A percentile compares a stretch with the other conserved stretches of the same genome.
Evolutionary conservation across 2,113 vertebrate genomes (phyloP).

Genomic region (Corythoichthys haematopterus): DNA sequence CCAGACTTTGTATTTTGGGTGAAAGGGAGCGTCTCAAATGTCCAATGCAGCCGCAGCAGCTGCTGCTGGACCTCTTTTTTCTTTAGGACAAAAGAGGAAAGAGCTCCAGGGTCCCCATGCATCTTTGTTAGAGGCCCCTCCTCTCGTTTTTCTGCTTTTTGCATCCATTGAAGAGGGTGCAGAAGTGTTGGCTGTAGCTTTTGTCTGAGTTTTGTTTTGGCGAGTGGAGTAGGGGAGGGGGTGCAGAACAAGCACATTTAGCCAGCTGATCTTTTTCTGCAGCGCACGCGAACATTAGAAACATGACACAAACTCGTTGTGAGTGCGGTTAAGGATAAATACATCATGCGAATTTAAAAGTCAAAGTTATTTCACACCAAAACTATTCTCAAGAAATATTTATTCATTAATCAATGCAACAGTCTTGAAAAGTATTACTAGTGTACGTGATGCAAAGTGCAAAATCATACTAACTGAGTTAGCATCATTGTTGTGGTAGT

Average conservation of each 20-base stretch:
- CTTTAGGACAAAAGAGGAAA: constrained; percentile 57
- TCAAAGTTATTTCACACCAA: neutral
- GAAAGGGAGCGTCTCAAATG: constrained; percentile 68
- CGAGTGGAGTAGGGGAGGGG: constrained; percentile 21
- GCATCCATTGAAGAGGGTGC: constrained; percentile 47
- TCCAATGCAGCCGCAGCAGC: constrained; percentile 68
- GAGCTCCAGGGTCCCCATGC: constrained; percentile 42
- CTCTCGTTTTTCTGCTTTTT: constrained; percentile 44
- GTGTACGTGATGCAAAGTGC: too few species aligned
- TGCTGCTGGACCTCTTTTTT: constrained; percentile 61
- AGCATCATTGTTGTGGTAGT: too few species aligned
- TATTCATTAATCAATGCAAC: neutral
- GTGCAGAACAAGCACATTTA: constrained; percentile 32
- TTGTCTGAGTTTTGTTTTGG: constrained; percentile 58
- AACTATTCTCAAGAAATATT: neutral
- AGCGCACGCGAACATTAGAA: constrained; percentile 11
- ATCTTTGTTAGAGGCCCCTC: constrained; percentile 58
- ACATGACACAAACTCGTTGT: neutral
- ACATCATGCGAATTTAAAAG: neutral
- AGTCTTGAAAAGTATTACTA: too few species aligned
- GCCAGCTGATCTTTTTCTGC: constrained; percentile 53
- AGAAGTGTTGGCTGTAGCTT: constrained; percentile 56
- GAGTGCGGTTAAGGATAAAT: neutral
- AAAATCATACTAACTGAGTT: too few species aligned
- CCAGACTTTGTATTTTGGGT: constrained; percentile 68